Conservation (phyloP, 2,113 vertebrate species). For the Tetrax tetrax region DNA sequence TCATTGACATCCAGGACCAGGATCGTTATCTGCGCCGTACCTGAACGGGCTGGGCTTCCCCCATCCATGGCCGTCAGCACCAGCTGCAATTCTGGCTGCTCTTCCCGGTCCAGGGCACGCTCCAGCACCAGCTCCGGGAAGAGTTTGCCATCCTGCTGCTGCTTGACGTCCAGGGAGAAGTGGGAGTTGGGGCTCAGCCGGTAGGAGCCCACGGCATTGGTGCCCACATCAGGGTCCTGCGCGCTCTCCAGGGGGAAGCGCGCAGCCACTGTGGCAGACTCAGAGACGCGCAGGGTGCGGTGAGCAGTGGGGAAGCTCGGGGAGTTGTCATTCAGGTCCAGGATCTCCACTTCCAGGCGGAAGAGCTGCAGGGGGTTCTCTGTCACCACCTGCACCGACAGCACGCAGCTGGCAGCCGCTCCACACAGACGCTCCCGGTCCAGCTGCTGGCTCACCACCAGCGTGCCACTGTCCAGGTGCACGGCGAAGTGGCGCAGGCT, state of each 20-base stretch:
- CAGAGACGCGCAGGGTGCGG: slow-evolving; percentile 74
- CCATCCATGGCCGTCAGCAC: slow-evolving; percentile 80
- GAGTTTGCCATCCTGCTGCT: slow-evolving; percentile 79
- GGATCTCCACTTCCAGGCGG: slow-evolving; percentile 81
- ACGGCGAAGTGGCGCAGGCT: slow-evolving; percentile 76
- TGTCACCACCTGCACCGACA: slow-evolving; percentile 79
- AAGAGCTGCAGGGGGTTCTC: slow-evolving; percentile 81
- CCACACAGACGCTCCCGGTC: slow-evolving; percentile 82
- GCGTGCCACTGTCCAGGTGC: slow-evolving; percentile 73
- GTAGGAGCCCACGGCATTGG: slow-evolving; percentile 78
- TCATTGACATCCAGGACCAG: slow-evolving; percentile 86
- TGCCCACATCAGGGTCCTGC: slow-evolving; percentile 81
- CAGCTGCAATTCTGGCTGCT: slow-evolving; percentile 75
- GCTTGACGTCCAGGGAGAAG: slow-evolving; percentile 79
- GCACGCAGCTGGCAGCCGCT: slow-evolving; percentile 72
- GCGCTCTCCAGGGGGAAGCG: slow-evolving; percentile 80
- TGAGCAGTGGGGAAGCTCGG: slow-evolving; percentile 74
- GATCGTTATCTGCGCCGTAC: slow-evolving; percentile 76
- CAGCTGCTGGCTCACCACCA: slow-evolving; percentile 80
- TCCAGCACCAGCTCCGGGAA: slow-evolving; percentile 83
- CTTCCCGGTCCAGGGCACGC: slow-evolving; percentile 78
- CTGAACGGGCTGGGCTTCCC: slow-evolving; percentile 76
- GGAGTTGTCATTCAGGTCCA: slow-evolving; percentile 85
- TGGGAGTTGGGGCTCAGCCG: slow-evolving; percentile 71
- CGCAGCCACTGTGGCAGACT: slow-evolving; percentile 73